Evolutionary conservation across 1,140 invertebrate genomes (phyloP).

Genomic region (Telenomus remus): DNA sequence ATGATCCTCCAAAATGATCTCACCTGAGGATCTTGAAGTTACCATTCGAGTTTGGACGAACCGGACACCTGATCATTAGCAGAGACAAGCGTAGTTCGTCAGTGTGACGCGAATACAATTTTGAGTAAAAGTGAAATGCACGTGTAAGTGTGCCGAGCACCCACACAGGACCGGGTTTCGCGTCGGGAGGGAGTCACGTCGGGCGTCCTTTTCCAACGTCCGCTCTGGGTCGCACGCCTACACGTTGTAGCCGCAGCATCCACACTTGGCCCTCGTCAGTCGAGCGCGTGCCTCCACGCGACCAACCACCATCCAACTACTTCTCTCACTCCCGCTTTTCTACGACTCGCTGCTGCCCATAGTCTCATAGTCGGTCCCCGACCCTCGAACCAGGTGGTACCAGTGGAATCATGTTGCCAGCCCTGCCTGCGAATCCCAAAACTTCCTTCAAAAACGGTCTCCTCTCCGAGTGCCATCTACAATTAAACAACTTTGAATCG

Average conservation of each 20-base stretch:
- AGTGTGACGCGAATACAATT: constrained; percentile 34
- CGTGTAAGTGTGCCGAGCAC: constrained; percentile 62
- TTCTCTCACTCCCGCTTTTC: constrained; percentile 63
- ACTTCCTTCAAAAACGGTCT: neutral
- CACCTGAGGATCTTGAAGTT: too few relatives aligned
- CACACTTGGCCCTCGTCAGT: constrained; percentile 74
- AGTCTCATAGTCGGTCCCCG: constrained; percentile 48
- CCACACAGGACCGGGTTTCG: constrained; percentile 54
- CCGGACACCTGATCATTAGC: constrained; percentile 52
- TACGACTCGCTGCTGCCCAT: constrained; percentile 46
- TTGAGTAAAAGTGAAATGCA: constrained; percentile 30
- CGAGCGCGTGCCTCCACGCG: constrained; percentile 76
- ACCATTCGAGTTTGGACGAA: too few relatives aligned
- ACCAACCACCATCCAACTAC: constrained; percentile 73
- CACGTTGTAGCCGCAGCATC: constrained; percentile 74
- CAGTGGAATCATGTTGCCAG: constrained; percentile 5
- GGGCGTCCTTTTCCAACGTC: constrained; percentile 50
- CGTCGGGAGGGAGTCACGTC: constrained; percentile 13
- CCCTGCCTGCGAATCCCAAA: neutral
- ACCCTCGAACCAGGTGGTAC: constrained; percentile 44
- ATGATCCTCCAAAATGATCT: too few relatives aligned
- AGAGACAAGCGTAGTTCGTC: constrained; percentile 29
- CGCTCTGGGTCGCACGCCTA: constrained; percentile 72
- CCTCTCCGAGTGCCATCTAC: neutral
- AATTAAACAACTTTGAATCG: too few relatives aligned